phyloP scores from a whole-genome alignment of 2,888 invertebrate species.

The Tinea semifulvella region DNA sequence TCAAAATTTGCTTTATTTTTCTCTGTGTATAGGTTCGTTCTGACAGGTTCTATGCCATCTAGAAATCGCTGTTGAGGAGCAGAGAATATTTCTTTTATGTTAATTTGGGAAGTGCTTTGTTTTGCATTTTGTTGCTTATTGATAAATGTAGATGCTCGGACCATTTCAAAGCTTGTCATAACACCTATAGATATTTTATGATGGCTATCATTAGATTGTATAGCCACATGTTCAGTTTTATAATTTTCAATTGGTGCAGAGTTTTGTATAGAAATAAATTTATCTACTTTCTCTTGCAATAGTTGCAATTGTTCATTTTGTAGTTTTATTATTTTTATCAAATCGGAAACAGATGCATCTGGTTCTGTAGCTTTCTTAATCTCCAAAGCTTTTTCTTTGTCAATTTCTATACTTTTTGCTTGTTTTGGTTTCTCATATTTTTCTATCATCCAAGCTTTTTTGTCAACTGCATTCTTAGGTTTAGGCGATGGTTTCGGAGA shows the following conservation, averaged over 20 bases:
- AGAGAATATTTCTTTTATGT: conserved; percentile 45
- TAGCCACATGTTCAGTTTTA: conserved; percentile 36
- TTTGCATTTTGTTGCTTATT: conserved; percentile 47
- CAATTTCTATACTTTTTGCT: too few relatives aligned
- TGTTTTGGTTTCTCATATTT: conserved; percentile 48
- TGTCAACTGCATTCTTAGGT: conserved; percentile 36
- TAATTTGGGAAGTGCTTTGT: conserved; percentile 51
- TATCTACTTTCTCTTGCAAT: conserved; percentile 71
- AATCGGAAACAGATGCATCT: conserved; percentile 65
- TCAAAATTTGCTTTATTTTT: conserved; percentile 22
- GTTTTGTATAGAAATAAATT: conserved; percentile 42
- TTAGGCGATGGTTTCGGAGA: conserved; percentile 16
- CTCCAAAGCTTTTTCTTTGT: conserved; percentile 18
- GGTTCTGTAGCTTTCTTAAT: conserved; percentile 20
- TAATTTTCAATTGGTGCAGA: conserved; percentile 29
- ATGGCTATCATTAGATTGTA: conserved; percentile 40
- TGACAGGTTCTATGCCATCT: conserved; percentile 45
- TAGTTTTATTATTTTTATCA: conserved; percentile 71
- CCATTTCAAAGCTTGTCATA: conserved; percentile 77
- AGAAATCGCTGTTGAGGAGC: conserved; percentile 44
- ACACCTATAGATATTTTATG: conserved; percentile 74
- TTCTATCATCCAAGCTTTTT: conserved; percentile 45
- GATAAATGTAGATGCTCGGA: conserved; percentile 52
- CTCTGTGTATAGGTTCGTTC: conserved; percentile 19
- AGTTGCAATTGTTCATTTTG: conserved; percentile 73